phyloP scores from a whole-genome alignment of 2,888 invertebrate species.

The Crepidodera aurea region DNA sequence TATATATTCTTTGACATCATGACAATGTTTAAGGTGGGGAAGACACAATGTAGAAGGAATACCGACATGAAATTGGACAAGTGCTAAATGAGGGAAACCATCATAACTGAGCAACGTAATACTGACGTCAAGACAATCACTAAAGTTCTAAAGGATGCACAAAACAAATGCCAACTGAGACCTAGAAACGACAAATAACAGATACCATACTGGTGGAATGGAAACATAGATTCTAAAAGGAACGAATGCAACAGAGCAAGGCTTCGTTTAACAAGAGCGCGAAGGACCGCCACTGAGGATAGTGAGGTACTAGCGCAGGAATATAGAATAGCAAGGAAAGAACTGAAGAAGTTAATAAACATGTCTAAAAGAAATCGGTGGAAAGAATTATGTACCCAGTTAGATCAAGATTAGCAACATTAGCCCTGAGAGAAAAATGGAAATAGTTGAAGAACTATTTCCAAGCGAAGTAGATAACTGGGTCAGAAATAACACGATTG shows the following conservation, averaged over 20 bases:
- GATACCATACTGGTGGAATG: constrained; percentile 12
- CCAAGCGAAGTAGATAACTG: constrained; percentile 9
- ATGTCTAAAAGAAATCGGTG: constrained; percentile 5
- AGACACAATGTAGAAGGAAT: background rate
- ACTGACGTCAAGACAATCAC: background rate
- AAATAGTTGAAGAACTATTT: constrained; percentile 6
- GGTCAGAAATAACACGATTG: background rate
- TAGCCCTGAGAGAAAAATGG: background rate
- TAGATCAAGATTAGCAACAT: constrained; percentile 2
- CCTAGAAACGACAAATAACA: background rate
- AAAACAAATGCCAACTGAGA: background rate
- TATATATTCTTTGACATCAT: constrained; percentile 4
- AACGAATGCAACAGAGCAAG: background rate
- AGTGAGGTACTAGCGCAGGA: background rate
- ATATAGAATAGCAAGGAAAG: background rate
- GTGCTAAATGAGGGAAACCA: background rate
- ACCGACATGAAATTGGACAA: background rate
- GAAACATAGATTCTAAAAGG: background rate
- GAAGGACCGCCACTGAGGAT: background rate
- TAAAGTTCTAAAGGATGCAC: background rate
- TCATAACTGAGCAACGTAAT: background rate
- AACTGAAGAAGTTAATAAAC: background rate
- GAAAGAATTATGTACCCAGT: background rate
- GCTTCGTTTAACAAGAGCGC: background rate
- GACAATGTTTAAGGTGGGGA: background rate